Percentiles rank a stretch among this genome's conserved stretches.
Evolutionary conservation across 2,888 invertebrate genomes (phyloP).

Genomic region (Neocrepidodera transversa): DNA sequence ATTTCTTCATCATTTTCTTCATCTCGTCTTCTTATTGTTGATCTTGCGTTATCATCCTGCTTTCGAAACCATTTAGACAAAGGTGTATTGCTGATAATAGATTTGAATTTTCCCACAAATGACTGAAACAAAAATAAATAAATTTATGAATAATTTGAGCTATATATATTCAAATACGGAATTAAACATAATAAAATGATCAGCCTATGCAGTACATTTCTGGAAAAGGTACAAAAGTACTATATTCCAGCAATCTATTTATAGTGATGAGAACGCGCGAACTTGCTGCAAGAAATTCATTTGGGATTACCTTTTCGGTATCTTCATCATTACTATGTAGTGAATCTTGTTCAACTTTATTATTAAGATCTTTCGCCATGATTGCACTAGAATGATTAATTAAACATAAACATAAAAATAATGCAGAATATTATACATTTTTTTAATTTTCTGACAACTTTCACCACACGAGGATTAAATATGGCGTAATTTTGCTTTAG

Average conservation of each 20-base stretch:
- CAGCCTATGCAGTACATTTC: background rate
- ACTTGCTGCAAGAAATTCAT: slow-evolving; percentile 49
- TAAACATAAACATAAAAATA: slow-evolving; percentile 47
- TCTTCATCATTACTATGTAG: slow-evolving; percentile 47
- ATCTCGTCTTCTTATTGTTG: slow-evolving; percentile 57
- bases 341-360: slow-evolving; percentile 48
- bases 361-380: slow-evolving; percentile 56
- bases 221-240: slow-evolving; percentile 18
- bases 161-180: too few species aligned
- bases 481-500: slow-evolving; percentile 53
- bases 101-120: slow-evolving; percentile 73
- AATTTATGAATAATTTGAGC: too few species aligned
- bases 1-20: slow-evolving; percentile 55
- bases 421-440: slow-evolving; percentile 54
- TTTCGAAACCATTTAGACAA: slow-evolving; percentile 65
- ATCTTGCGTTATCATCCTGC: slow-evolving; percentile 42
- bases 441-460: slow-evolving; percentile 56
- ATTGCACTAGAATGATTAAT: slow-evolving; percentile 49
- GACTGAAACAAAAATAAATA: slow-evolving; percentile 68
- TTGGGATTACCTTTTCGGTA: slow-evolving; percentile 52
- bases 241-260: slow-evolving; percentile 47
- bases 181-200: slow-evolving; percentile 1
- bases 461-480: slow-evolving; percentile 61
- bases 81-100: slow-evolving; percentile 67
- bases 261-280: slow-evolving; percentile 58